A percentile compares a stretch with the other conserved stretches of the same genome.
Evolutionary conservation across 2,888 invertebrate genomes (phyloP).

Genomic region (Drosophila rubida): DNA sequence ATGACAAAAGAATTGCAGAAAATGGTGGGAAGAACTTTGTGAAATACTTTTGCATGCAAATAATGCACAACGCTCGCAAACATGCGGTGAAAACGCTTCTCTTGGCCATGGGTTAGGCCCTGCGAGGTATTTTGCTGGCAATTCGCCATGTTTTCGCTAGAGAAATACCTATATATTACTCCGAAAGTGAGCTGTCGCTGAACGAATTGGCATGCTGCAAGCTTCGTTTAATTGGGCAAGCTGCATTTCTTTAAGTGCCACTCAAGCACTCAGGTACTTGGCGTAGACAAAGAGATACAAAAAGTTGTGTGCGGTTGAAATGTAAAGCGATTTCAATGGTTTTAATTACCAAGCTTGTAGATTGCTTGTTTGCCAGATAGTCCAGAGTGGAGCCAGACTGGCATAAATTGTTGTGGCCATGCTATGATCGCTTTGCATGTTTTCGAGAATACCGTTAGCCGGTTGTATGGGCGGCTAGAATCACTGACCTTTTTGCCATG

Average conservation of each 20-base stretch:
- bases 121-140: slow-evolving; percentile 11
- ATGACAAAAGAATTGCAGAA: slow-evolving; percentile 8
- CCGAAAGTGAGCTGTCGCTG: slow-evolving; percentile 12
- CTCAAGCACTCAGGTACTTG: slow-evolving; percentile 29
- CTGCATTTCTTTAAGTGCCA: slow-evolving; percentile 48
- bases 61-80: background rate
- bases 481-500: slow-evolving; percentile 62
- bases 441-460: slow-evolving; percentile 50
- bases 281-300: slow-evolving; percentile 1
- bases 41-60: background rate
- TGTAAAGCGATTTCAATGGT: slow-evolving; percentile 19
- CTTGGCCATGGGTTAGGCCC: background rate
- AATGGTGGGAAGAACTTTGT: slow-evolving; percentile 9
- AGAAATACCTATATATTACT: slow-evolving; percentile 17
- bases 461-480: slow-evolving; percentile 30
- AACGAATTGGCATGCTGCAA: slow-evolving; percentile 39
- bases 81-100: slow-evolving; percentile 22
- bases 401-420: slow-evolving; percentile 59
- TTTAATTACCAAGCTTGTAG: slow-evolving; percentile 59
- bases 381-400: slow-evolving; percentile 20
- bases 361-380: slow-evolving; percentile 48
- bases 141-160: slow-evolving; percentile 24
- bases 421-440: slow-evolving; percentile 53
- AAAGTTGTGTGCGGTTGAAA: slow-evolving; percentile 15
- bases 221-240: slow-evolving; percentile 35